phyloP scores from a whole-genome alignment of 2,888 invertebrate genomes.

The Branchellion lobata region DNA sequence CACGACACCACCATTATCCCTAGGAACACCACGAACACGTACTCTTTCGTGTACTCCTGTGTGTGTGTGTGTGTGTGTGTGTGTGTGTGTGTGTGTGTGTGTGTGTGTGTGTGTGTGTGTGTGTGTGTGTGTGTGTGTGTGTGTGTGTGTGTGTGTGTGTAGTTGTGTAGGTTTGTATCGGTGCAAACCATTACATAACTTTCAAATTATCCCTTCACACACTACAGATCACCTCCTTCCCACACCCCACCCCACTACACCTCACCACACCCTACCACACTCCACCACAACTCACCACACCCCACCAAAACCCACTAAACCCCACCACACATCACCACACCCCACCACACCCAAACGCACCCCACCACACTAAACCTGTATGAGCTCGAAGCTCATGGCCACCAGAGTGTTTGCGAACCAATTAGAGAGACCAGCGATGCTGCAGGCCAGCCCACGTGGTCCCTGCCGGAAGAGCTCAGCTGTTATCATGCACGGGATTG shows the following conservation, averaged over 20 bases:
- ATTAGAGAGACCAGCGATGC: conserved; percentile 83
- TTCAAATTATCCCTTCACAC: not conserved
- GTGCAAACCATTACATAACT: not conserved
- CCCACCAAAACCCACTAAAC: no score
- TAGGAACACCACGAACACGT: conserved; percentile 53
- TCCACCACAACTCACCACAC: no score
- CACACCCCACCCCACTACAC: no score
- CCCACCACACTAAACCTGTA: conserved; percentile 60
- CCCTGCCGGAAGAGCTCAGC: conserved; percentile 88
- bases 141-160: not conserved
- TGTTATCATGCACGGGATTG: conserved; percentile 90
- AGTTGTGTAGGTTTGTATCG: not conserved
- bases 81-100: conserved; percentile 23
- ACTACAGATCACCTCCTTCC: not conserved
- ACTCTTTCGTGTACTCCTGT: conserved; percentile 50
- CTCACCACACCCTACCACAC: no score
- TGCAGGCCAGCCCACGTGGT: conserved; percentile 79
- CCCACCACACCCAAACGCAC: not conserved
- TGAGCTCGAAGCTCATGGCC: conserved; percentile 81
- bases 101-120: conserved; percentile 19
- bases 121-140: no score
- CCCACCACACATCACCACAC: not conserved
- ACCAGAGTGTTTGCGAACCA: conserved; percentile 99
- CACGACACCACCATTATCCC: conserved; percentile 52
- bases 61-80: conserved; percentile 4